phyloP scores from a whole-genome alignment of 2,888 invertebrate species.

The Byasa hedistus region DNA sequence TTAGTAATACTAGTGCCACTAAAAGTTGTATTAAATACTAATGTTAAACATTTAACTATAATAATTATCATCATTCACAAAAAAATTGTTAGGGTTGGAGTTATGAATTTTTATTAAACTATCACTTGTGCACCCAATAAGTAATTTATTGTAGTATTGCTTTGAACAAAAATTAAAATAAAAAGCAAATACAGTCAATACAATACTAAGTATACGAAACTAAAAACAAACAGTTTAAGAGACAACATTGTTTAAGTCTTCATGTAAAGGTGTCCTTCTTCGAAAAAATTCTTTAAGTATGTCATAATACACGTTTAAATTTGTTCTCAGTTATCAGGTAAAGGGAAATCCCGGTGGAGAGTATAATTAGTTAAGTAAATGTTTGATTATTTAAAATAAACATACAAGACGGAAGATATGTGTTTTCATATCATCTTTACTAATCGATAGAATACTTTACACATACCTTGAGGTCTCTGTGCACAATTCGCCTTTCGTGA shows the following conservation, averaged over 20 bases:
- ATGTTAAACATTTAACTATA: too few species aligned
- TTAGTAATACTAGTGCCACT: neutral
- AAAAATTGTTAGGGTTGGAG: too few species aligned
- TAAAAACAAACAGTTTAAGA: neutral
- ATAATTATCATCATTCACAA: too few species aligned
- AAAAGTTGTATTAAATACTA: too few species aligned
- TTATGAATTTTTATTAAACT: too few species aligned
- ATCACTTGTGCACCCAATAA: too few species aligned
- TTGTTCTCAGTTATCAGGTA: neutral
- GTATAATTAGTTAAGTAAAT: neutral
- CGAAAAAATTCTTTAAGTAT: neutral
- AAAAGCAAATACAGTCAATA: too few species aligned
- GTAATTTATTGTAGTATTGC: too few species aligned
- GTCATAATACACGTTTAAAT: neutral
- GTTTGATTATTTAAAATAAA: neutral
- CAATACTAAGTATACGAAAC: neutral
- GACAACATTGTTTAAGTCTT: too few species aligned
- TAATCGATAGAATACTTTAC: neutral
- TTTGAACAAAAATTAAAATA: too few species aligned
- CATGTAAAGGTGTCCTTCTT: neutral
- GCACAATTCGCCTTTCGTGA: conserved; percentile 95
- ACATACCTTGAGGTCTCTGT: conserved; percentile 94
- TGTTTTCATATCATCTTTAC: neutral
- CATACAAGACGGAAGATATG: neutral
- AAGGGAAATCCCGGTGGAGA: neutral